Percentiles rank a stretch among this genome's conserved stretches.
These are phyloP conservation scores for Cyrtonyx montezumae DNA, from an alignment of 2,113 vertebrate genomes.

Conservation along the genomic window DNA sequence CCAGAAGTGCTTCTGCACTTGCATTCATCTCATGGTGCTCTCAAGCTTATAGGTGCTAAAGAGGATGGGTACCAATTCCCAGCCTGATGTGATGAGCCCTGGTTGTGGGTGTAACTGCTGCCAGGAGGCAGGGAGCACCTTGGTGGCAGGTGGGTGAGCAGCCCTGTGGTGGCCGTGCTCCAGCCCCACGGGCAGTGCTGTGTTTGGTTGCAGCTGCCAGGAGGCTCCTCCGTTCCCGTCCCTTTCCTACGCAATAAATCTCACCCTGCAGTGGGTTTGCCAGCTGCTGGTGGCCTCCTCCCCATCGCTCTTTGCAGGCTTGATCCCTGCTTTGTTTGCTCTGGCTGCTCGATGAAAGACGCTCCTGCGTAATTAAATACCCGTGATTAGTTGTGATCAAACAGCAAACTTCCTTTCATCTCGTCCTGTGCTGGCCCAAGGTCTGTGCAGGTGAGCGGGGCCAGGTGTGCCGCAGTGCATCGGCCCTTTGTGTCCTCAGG, in stretches of 20 bases:
- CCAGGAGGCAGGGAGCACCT: neutral
- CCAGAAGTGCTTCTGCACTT: neutral
- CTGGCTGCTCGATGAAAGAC: slow-evolving; percentile 74
- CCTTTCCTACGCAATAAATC: neutral
- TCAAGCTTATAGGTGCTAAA: neutral
- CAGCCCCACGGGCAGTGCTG: neutral
- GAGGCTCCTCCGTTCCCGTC: neutral
- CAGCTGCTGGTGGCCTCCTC: slow-evolving; percentile 22
- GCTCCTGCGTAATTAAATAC: slow-evolving; percentile 75
- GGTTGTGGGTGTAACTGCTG: neutral
- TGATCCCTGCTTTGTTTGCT: slow-evolving; percentile 68
- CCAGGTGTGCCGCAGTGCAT: slow-evolving; percentile 10
- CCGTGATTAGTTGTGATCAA: slow-evolving; percentile 71
- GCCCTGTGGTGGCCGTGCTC: neutral
- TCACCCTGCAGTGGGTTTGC: neutral
- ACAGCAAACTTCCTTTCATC: slow-evolving; percentile 78
- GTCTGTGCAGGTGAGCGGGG: neutral
- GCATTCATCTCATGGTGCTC: neutral
- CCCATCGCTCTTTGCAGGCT: slow-evolving; percentile 44
- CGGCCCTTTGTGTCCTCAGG: slow-evolving; percentile 3
- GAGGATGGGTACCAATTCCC: neutral
- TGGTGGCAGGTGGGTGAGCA: neutral
- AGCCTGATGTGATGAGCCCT: neutral
- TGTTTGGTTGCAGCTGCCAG: neutral
- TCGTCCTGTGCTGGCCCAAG: neutral